Base-by-base conservation (phyloP, 2,797 vertebrate genomes). In the Rhinophrynus dorsalis region DNA sequence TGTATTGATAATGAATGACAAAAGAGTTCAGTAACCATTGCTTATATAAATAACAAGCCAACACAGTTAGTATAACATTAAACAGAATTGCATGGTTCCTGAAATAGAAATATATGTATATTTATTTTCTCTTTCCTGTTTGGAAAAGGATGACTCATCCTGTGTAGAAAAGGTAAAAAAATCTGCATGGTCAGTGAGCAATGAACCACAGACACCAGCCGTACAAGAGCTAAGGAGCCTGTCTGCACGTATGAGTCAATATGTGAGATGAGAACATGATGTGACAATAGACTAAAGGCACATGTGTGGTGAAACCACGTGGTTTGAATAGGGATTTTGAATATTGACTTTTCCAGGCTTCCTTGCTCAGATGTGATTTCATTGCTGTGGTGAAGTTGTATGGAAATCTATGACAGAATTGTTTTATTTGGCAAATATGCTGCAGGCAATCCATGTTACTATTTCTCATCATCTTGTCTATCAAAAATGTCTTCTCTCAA, bases 191-290 rank as follows among this genome's bases (percentile, higher is more conserved):
- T 51, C 56, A 38, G 64, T 45, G 20, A 57, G 52, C 24, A 37
- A 45, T 2, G 24, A 33, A 45, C 20, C 18, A 15, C 30, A 8
- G 30, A 42, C 51, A 26, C 38, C 35, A 44, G 37, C 18, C 51
- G 10, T 20, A 8, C 48, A 24, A 32, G 18, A 55, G 51, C 51
- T 51, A 67, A 44, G 54, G n/a, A 10, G 64, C 20, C 64, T 33
- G 64, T 56, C 64, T 67, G 64, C n/a, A 26, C 35, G 11, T n/a
- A 35, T 56, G 51, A 67, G 52, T 67, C 65, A 47, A 47, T n/a
- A 6, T 30, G n/a, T 12, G n/a, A 57, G 42, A 2, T 5, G 29
- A 48, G 65, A 67, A 67, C 64, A 37, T 38, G 26, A 38, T 67
- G 65, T 67, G 21, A 58, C 38, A 42, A 56, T 12, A 57, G 18